Evolutionary conservation across 2,113 vertebrate genomes (phyloP).

Genomic region (Oxyruncus cristatus): DNA sequence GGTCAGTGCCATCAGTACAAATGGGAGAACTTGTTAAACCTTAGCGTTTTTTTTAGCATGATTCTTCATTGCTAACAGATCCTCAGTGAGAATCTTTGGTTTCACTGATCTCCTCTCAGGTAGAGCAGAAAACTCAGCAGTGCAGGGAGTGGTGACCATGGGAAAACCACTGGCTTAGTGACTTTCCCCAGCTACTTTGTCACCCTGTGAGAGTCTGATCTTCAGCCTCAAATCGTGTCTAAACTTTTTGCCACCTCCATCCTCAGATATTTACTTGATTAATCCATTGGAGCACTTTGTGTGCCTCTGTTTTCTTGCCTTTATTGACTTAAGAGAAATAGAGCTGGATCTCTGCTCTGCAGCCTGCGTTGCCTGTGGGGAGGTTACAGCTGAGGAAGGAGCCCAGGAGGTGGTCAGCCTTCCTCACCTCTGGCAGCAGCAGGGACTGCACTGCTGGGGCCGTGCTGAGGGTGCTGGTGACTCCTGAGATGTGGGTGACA

Average conservation of each 20-base stretch:
- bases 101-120: not conserved
- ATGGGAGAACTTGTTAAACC: not conserved
- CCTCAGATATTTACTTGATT: not conserved
- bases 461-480: fast-evolving
- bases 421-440: not conserved
- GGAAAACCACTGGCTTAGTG: not conserved
- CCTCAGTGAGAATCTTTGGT: not conserved
- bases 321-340: not conserved
- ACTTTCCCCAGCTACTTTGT: not conserved
- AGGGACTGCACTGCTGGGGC: not conserved
- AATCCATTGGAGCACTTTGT: not conserved
- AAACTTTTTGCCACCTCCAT: not conserved
- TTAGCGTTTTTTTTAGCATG: not conserved
- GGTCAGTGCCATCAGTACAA: not conserved
- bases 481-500: not conserved
- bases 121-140: fast-evolving
- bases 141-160: not conserved
- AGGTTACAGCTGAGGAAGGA: not conserved
- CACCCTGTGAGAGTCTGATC: not conserved
- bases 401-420: not conserved
- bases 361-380: fast-evolving
- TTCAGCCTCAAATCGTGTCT: not conserved
- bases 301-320: not conserved
- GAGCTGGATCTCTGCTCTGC: not conserved
- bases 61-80: not conserved